Evolutionary conservation across 1,140 invertebrate genomes (phyloP).

Genomic region (Bradysia coprophila): DNA sequence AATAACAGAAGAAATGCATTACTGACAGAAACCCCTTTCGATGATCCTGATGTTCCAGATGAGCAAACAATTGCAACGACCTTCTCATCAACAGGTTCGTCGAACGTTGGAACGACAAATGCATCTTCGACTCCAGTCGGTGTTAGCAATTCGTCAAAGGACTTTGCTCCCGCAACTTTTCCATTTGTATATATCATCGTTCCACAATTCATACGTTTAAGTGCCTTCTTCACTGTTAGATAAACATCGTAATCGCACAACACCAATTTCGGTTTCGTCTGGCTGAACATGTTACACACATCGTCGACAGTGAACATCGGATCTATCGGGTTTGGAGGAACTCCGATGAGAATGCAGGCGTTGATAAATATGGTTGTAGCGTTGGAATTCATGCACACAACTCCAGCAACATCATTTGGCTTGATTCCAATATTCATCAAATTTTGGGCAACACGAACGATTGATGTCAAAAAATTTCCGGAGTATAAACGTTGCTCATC

Average conservation of each 20-base stretch:
- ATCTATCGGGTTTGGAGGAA: conserved; percentile 15
- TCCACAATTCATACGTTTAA: conserved; percentile 10
- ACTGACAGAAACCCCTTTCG: conserved; percentile 31
- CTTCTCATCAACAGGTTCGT: conserved; percentile 13
- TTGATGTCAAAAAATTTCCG: neutral
- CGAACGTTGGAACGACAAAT: conserved; percentile 5
- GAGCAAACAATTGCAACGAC: conserved; percentile 27
- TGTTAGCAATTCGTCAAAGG: conserved; percentile 16
- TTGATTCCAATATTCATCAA: neutral
- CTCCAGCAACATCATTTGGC: neutral
- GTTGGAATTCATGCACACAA: neutral
- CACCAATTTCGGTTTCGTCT: conserved; percentile 16
- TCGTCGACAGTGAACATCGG: neutral
- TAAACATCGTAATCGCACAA: conserved; percentile 18
- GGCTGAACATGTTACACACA: conserved; percentile 10
- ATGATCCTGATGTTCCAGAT: conserved; percentile 57
- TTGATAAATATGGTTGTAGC: conserved; percentile 5
- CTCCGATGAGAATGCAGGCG: conserved; percentile 15
- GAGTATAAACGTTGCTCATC: neutral
- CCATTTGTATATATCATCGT: conserved; percentile 13
- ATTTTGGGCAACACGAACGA: conserved; percentile 1
- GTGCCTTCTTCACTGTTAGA: conserved; percentile 9
- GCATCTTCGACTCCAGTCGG: conserved; percentile 14
- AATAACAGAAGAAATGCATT: neutral
- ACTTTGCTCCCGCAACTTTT: conserved; percentile 9